Base-by-base conservation (phyloP, 37 sponge, comb jelly and placozoan species). In the Hormiphora californensis region DNA sequence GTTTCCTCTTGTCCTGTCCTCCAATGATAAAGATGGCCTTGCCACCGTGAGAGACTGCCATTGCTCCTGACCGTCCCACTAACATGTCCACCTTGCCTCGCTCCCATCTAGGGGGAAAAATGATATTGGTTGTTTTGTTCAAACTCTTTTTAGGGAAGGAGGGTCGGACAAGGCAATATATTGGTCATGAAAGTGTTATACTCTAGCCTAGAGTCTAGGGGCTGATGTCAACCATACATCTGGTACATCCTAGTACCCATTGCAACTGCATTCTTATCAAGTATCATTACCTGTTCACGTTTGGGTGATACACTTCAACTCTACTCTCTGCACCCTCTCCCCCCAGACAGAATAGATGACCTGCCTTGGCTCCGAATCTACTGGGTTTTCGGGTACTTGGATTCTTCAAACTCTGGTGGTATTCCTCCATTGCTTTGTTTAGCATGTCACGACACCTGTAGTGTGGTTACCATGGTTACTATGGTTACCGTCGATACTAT, bases 1-100 rank as follows among this genome's bases (percentile, higher is more conserved):
- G 41, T 73, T 73, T 73, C 81, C 81, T 73, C 81, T 73, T 73
- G 44, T 73, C 81, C 46, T 73, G 81, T 0, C 81, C 81, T 0
- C 81, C 81, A 19, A 73, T 73, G n/a, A 73, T 73, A 19, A 73
- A 73, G 3, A 73, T 73, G 81, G 17, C 46, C 25, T 73, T 73
- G 3, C 81, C 81, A 0, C 46, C 40, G 46, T 73, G 81, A 32
- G 81, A 43, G 1, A 73, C 81, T 22, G 81, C 81, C 81, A 73
- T 73, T 3, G 81, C 81, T 21, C 81, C 81, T 41, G 81, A 73
- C 43, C 81, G 8, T 0, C 81, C 81, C 1, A 73, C 81, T 46
- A 73, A 41, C 81, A 73, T 73, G 81, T 73, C 81, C 1, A 73
- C 81, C 43, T 73, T 73, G 1, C 81, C 81, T 5, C 81, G 81